These are phyloP conservation scores for Spisula subtruncata DNA, from an alignment of 2,888 invertebrate genomes.

Conservation along the genomic window DNA sequence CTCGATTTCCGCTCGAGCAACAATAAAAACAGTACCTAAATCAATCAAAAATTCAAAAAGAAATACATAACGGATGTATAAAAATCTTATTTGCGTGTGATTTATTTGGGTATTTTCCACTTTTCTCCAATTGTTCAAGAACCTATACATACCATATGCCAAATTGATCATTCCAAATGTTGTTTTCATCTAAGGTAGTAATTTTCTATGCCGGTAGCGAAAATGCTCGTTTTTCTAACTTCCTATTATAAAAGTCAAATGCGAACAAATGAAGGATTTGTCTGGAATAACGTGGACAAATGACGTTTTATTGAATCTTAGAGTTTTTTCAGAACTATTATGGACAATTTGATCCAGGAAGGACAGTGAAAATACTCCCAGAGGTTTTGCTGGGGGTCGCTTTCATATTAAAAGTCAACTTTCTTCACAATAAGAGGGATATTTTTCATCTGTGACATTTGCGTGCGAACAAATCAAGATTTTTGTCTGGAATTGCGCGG, in stretches of 20 bases:
- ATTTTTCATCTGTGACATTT: constrained; percentile 41
- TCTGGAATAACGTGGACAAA: constrained; percentile 27
- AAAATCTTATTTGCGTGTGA: too few species aligned
- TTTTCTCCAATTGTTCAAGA: neutral
- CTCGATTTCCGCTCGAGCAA: too few species aligned
- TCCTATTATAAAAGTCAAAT: constrained; percentile 31
- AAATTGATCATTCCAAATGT: neutral
- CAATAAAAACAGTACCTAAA: too few species aligned
- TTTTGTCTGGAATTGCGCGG: constrained; percentile 28
- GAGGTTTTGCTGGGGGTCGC: neutral
- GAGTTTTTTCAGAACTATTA: constrained; percentile 18
- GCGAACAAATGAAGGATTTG: constrained; percentile 39
- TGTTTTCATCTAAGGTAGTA: neutral
- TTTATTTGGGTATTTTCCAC: neutral
- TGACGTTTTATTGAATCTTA: constrained; percentile 44
- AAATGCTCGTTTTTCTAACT: constrained; percentile 19
- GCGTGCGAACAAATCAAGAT: constrained; percentile 46
- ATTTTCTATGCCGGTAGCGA: neutral
- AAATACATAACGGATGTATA: too few species aligned
- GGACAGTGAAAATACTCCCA: neutral
- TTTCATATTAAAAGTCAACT: neutral
- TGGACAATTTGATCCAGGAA: constrained; percentile 15
- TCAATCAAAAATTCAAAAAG: too few species aligned
- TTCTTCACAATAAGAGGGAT: neutral
- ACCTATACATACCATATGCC: neutral